These are phyloP conservation scores for Hestina assimilis DNA, from an alignment of 1,140 invertebrate genomes.

Conservation along the genomic window DNA sequence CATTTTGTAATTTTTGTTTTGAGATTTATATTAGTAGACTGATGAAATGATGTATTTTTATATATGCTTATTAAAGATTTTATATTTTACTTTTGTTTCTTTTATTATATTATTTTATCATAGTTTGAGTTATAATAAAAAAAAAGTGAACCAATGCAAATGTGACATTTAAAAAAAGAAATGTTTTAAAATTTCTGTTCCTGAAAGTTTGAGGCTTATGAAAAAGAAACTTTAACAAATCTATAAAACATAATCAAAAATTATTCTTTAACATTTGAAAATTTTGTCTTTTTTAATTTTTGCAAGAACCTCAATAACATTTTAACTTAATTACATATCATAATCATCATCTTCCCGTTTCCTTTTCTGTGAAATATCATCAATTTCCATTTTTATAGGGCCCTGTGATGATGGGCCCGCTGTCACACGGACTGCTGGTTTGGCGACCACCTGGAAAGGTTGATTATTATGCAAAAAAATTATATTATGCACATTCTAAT, in stretches of 20 bases:
- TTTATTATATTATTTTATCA: not conserved
- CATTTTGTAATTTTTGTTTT: not conserved
- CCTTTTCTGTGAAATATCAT: constrained; percentile 77
- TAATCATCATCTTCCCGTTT: constrained; percentile 86
- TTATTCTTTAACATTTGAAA: too few relatives aligned
- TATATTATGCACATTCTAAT: not conserved
- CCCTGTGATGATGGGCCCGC: constrained; percentile 73
- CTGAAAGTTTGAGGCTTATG: too few relatives aligned
- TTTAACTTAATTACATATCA: constrained; percentile 65
- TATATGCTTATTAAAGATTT: constrained; percentile 21
- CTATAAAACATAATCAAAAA: too few relatives aligned
- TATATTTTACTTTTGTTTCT: constrained; percentile 16
- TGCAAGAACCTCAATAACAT: too few relatives aligned
- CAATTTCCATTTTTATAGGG: constrained; percentile 78
- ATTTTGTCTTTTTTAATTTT: too few relatives aligned
- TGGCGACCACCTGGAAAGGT: constrained; percentile 73
- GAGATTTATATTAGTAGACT: constrained; percentile 15
- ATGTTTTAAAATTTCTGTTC: too few relatives aligned
- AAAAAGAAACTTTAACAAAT: not conserved
- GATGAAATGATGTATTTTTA: constrained; percentile 13
- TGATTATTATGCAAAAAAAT: not conserved
- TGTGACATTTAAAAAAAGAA: too few relatives aligned
- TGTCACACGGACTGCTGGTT: constrained; percentile 82
- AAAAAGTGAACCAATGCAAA: too few relatives aligned
- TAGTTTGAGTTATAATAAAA: not conserved